Conservation (phyloP, 2,797 vertebrate genomes). For the Salmo trutta region DNA sequence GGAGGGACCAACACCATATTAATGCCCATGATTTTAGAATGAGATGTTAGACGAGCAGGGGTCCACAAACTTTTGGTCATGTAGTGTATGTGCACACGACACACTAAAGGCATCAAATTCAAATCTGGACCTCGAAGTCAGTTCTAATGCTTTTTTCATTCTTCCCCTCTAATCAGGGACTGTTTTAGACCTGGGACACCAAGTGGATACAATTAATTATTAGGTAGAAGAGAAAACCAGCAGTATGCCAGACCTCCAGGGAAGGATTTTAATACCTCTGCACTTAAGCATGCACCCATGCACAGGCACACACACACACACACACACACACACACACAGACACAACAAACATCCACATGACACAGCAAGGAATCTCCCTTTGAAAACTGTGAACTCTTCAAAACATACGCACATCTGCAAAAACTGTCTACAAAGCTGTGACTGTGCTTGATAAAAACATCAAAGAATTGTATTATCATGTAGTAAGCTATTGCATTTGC, state of each 20-base stretch:
- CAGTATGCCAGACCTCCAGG: not conserved
- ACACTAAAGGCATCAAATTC: not conserved
- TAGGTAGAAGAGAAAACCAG: not conserved
- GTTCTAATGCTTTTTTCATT: not conserved
- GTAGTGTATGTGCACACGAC: not conserved
- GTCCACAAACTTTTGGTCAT: too few relatives aligned
- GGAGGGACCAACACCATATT: too few relatives aligned
- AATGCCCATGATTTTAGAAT: too few relatives aligned
- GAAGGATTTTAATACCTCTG: not conserved
- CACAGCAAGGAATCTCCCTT: not conserved
- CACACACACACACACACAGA: too few relatives aligned
- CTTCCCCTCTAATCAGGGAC: not conserved
- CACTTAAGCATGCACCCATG: not conserved
- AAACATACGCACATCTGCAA: conserved; percentile 3
- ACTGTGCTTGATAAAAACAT: conserved; percentile 5
- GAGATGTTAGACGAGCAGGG: too few relatives aligned
- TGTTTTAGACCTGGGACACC: not conserved
- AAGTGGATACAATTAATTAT: not conserved
- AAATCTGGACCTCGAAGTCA: not conserved
- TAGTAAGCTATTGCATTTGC: not conserved
- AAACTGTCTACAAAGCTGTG: not conserved
- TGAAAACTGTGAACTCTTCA: not conserved
- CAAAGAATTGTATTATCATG: not conserved
- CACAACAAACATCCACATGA: too few relatives aligned
- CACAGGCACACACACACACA: not conserved